Conservation (phyloP, 2,113 vertebrate species). For the Chunga burmeisteri region DNA sequence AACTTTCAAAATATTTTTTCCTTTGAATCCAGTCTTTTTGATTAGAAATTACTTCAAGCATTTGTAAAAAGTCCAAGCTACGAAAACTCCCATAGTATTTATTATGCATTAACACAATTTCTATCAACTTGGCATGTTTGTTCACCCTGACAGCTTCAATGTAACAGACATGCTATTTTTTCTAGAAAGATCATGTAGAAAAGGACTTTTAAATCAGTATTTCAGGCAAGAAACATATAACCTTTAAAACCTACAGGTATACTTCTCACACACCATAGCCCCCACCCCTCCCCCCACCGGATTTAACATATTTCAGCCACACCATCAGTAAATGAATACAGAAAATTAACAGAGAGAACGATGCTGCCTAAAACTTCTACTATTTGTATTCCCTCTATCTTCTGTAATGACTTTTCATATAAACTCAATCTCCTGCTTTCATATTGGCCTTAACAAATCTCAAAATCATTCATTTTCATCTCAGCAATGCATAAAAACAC, state of each 20-base stretch:
- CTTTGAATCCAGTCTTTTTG: not conserved
- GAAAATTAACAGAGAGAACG: not conserved
- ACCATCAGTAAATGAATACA: not conserved
- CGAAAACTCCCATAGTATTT: not conserved
- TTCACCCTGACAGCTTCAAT: not conserved
- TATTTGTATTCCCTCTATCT: not conserved
- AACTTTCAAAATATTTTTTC: not conserved
- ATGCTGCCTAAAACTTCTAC: not conserved
- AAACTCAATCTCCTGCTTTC: not conserved
- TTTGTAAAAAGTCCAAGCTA: not conserved
- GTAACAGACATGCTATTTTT: not conserved
- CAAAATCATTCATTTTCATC: not conserved
- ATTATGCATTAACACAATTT: not conserved
- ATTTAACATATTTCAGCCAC: not conserved
- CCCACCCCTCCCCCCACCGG: accelerated
- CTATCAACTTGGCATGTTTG: not conserved
- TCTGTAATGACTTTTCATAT: not conserved
- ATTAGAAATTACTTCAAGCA: not conserved
- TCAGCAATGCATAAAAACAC: not conserved
- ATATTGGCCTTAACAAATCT: not conserved
- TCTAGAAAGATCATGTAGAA: not conserved
- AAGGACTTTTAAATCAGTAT: not conserved
- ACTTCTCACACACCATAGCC: too few species aligned
- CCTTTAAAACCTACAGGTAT: not conserved
- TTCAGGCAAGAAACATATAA: not conserved